Evolutionary conservation across 1,140 invertebrate genomes (phyloP), one percentile per base, ranked within the genome.

Genomic region (Drosophila ambigua): DNA sequence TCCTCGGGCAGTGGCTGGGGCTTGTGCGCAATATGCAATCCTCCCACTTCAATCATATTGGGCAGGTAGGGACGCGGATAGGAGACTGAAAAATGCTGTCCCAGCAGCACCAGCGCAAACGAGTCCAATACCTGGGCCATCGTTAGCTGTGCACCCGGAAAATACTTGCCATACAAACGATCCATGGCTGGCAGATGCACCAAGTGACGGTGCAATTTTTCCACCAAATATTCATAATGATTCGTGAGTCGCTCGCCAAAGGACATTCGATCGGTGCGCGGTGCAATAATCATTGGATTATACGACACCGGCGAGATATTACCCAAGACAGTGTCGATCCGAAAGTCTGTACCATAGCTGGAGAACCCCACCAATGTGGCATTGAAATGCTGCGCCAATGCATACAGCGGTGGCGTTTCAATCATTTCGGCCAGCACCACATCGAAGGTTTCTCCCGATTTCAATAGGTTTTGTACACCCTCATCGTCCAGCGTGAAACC

Each of bases 31-130:
- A 91, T 92, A 67, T 95, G 94, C 39, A 95, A 72, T 0, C 94
- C 94, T 0, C 94, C 94, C 11, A 95, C 87, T 65, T 94, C 94
- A 23, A 95, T 91, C 35, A 94, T 92, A 77, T 92, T 93, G 2
- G 94, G 93, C 2, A 94, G 54, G 35, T 92, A 84, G 0, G 94
- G 93, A n/a, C 92, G 88, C 0, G 93, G 92, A 20, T 92, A 90
- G 23, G 92, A 92, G 13, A 94, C 68, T 0, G 92, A 82, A 45
- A 92, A 93, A 73, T 95, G 93, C n/a, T 92, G 92, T 51, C 95
- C 95, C 5, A 94, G 72, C 43, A 95, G 80, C 8, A 95, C 67
- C 54, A 94, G 67, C 8, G 92, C 84, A 2, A 91, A 91, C 45
- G 93, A 94, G 44, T 91, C 92, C 28, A 72, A 43, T 0, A 91